phyloP scores from a whole-genome alignment of 2,888 invertebrate genomes.

The Cephus nigrinus region DNA sequence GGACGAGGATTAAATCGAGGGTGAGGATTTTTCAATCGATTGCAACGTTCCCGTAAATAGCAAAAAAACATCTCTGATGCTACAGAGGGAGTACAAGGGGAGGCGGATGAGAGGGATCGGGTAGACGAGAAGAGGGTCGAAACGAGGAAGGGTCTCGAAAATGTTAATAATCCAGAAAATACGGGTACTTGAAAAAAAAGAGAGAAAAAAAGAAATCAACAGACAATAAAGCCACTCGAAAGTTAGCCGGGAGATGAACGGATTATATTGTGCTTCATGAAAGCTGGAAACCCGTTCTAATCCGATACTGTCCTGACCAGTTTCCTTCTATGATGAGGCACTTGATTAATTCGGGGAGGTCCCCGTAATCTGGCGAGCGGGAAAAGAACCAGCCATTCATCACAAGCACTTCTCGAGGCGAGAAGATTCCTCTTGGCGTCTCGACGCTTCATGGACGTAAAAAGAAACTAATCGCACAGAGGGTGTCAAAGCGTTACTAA shows the following conservation, averaged over 20 bases:
- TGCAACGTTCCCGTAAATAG: background rate
- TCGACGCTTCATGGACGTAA: background rate
- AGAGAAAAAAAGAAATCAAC: background rate
- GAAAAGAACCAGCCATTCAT: constrained; percentile 10
- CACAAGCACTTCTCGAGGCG: background rate
- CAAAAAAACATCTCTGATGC: background rate
- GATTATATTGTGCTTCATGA: background rate
- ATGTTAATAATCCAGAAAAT: background rate
- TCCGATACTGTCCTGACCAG: constrained; percentile 3
- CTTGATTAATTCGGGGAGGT: constrained; percentile 13
- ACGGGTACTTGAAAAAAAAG: background rate
- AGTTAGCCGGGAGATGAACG: background rate
- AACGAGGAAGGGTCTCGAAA: background rate
- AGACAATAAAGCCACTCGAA: background rate
- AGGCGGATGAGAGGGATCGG: background rate
- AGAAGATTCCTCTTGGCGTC: background rate
- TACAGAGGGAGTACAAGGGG: background rate
- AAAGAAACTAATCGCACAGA: background rate
- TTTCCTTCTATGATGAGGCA: background rate
- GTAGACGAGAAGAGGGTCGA: background rate
- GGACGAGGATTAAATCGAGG: constrained; percentile 21
- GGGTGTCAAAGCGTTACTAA: background rate
- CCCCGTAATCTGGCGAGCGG: background rate
- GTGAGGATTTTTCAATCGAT: constrained; percentile 7
- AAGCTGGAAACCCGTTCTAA: constrained; percentile 2